Conservation (phyloP, 2,797 vertebrate genomes). For the Sebastolobus altivelis region DNA sequence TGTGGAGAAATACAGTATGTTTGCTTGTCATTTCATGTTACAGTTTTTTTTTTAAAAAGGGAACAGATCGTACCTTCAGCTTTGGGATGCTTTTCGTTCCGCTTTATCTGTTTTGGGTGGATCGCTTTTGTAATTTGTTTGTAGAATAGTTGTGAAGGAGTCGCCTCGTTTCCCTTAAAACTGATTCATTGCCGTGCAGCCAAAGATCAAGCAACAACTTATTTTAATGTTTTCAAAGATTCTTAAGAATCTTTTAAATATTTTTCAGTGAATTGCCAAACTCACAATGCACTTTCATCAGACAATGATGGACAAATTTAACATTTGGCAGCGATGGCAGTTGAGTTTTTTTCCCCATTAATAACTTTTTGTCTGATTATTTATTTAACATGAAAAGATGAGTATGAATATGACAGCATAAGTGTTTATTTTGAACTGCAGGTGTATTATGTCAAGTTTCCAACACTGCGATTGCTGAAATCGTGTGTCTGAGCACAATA, state of each 20-base stretch:
- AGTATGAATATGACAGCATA: background rate
- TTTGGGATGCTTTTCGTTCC: slow-evolving; percentile 21
- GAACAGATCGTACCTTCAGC: slow-evolving; percentile 8
- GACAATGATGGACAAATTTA: background rate
- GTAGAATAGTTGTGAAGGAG: slow-evolving; percentile 20
- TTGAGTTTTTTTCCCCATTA: background rate
- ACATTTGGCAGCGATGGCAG: background rate
- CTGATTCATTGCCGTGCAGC: background rate
- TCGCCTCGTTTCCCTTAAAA: slow-evolving; percentile 11
- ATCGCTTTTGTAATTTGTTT: slow-evolving; percentile 33
- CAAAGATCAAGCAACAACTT: slow-evolving; percentile 11
- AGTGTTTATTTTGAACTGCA: slow-evolving; percentile 31
- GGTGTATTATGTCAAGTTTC: slow-evolving; percentile 30
- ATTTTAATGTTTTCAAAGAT: background rate
- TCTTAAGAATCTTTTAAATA: background rate
- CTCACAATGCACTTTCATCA: background rate
- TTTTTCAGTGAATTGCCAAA: background rate
- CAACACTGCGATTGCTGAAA: background rate
- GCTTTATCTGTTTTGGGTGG: slow-evolving; percentile 28
- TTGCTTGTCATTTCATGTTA: slow-evolving; percentile 27
- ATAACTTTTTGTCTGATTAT: background rate
- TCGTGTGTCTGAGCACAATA: slow-evolving; percentile 17
- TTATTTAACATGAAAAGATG: background rate
- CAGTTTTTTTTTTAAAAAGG: background rate
- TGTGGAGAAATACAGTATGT: slow-evolving; percentile 13